Evolutionary conservation across 2,888 invertebrate genomes (phyloP).

Genomic region (Epirrhoe tristata): DNA sequence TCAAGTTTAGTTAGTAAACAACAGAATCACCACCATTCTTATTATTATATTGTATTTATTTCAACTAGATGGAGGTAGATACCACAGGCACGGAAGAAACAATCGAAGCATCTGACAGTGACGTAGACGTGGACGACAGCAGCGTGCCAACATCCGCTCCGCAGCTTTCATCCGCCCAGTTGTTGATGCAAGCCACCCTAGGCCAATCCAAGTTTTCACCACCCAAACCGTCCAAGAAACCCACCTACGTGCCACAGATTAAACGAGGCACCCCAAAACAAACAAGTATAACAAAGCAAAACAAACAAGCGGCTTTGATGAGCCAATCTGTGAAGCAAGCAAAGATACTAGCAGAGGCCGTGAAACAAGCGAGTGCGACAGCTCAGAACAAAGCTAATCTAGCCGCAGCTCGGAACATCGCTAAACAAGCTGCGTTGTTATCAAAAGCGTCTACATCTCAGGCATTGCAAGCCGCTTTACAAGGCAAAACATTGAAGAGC

Average conservation of each 20-base stretch:
- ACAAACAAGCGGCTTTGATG: slow-evolving; percentile 59
- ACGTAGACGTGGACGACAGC: slow-evolving; percentile 77
- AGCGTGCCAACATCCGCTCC: slow-evolving; percentile 51
- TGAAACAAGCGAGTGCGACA: slow-evolving; percentile 52
- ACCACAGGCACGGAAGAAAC: slow-evolving; percentile 64
- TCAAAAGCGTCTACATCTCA: slow-evolving; percentile 44
- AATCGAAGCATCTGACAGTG: slow-evolving; percentile 73
- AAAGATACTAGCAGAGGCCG: slow-evolving; percentile 57
- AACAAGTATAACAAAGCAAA: slow-evolving; percentile 42
- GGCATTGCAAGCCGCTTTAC: slow-evolving; percentile 19
- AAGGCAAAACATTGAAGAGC: slow-evolving; percentile 27
- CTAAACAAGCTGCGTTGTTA: slow-evolving; percentile 43
- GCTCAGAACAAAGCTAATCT: slow-evolving; percentile 47
- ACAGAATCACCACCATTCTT: no score
- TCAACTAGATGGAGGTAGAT: slow-evolving; percentile 64
- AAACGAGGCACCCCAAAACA: slow-evolving; percentile 48
- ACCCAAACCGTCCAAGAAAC: slow-evolving; percentile 43
- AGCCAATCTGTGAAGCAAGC: slow-evolving; percentile 66
- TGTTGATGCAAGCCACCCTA: slow-evolving; percentile 72
- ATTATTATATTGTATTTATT: background rate
- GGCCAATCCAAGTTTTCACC: slow-evolving; percentile 43
- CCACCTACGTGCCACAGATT: slow-evolving; percentile 32
- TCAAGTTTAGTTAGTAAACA: no score
- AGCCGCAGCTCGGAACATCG: slow-evolving; percentile 37
- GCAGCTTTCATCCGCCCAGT: slow-evolving; percentile 72